These are phyloP conservation scores for Paedocypris micromegethes DNA, from an alignment of 2,797 vertebrate genomes.

Conservation along the genomic window DNA sequence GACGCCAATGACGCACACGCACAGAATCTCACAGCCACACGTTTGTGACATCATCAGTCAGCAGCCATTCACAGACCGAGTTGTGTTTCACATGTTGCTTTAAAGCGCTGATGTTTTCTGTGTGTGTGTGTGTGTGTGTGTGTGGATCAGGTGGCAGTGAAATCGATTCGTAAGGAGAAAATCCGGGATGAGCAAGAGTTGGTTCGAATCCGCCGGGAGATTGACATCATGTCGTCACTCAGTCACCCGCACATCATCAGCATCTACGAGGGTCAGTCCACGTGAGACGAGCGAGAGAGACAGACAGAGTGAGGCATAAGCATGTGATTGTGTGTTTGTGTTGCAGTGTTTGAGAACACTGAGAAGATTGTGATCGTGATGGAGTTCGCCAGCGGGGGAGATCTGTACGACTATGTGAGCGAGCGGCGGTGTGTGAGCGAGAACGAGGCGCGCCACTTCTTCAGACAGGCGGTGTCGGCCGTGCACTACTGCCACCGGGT, in stretches of 20 bases:
- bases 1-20: too few species aligned
- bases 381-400: slow-evolving; percentile 90
- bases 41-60: too few species aligned
- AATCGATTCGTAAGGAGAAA: slow-evolving; percentile 92
- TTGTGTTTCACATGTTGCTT: neutral
- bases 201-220: slow-evolving; percentile 89
- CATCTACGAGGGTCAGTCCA: slow-evolving; percentile 85
- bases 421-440: slow-evolving; percentile 79
- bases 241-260: slow-evolving; percentile 92
- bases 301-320: neutral
- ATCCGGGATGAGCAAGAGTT: slow-evolving; percentile 95
- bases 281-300: too few species aligned
- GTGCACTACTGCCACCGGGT: slow-evolving; percentile 94
- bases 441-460: slow-evolving; percentile 82
- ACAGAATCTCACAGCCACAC: too few species aligned
- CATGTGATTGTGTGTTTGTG: slow-evolving; percentile 46
- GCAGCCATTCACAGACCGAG: too few species aligned
- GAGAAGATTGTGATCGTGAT: slow-evolving; percentile 98
- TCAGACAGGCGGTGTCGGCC: slow-evolving; percentile 90
- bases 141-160: slow-evolving; percentile 82
- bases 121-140: neutral
- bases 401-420: slow-evolving; percentile 91
- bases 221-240: slow-evolving; percentile 96
- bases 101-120: neutral
- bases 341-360: slow-evolving; percentile 92